These are phyloP conservation scores for Eurystomus gularis DNA, from an alignment of 2,113 vertebrate genomes.

Conservation along the genomic window DNA sequence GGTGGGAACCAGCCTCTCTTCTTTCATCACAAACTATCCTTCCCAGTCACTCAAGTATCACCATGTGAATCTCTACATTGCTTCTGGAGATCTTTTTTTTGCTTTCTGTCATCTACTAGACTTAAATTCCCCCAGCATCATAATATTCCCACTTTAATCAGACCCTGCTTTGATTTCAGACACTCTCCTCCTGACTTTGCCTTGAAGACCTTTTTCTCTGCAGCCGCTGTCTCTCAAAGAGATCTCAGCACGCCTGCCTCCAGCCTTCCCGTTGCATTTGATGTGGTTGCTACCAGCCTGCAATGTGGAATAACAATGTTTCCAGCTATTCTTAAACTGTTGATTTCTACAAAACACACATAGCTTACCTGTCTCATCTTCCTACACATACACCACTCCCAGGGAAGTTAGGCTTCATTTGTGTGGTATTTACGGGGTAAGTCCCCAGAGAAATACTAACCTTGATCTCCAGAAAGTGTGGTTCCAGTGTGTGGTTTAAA, in stretches of 20 bases:
- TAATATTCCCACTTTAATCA: neutral
- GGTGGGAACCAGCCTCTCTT: neutral
- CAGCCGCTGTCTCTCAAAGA: neutral
- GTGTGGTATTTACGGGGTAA: fast-evolving
- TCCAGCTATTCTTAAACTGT: neutral
- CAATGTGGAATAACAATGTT: neutral
- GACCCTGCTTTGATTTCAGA: neutral
- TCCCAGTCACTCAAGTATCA: neutral
- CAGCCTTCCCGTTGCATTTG: neutral
- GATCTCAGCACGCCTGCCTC: neutral
- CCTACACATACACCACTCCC: fast-evolving
- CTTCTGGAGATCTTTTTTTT: neutral
- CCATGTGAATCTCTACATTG: neutral
- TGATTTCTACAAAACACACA: neutral
- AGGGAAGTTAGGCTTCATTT: fast-evolving
- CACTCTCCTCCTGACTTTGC: neutral
- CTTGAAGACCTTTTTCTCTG: neutral
- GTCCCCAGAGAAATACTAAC: neutral
- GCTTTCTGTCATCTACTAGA: neutral
- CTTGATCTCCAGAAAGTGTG: neutral
- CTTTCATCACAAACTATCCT: neutral
- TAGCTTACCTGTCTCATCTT: neutral
- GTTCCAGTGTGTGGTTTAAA: neutral
- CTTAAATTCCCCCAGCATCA: neutral
- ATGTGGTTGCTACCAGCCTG: neutral